Conservation (phyloP, 2,888 invertebrate genomes). For the Agonopterix heracliana region DNA sequence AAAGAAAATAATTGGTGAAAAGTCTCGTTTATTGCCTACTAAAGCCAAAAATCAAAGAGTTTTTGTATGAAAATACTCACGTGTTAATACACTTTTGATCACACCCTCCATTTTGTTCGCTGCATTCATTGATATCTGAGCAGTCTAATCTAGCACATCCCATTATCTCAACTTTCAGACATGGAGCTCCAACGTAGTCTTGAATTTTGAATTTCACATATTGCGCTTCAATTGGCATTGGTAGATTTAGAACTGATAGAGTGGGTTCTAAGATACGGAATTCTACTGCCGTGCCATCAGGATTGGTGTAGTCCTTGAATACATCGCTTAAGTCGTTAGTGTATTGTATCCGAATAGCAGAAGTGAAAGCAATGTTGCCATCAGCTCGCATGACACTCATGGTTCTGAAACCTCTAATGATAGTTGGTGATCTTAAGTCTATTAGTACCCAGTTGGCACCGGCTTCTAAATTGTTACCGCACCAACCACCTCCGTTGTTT, state of each 20-base stretch:
- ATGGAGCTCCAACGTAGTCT: constrained; percentile 92
- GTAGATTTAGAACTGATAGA: constrained; percentile 92
- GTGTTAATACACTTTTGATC: constrained; percentile 94
- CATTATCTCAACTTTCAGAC: constrained; percentile 93
- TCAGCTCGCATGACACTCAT: constrained; percentile 90
- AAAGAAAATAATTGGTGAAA: constrained; percentile 12
- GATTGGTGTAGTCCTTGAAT: constrained; percentile 94
- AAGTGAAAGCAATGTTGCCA: constrained; percentile 90
- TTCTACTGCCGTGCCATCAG: constrained; percentile 94
- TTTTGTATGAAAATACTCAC: constrained; percentile 41
- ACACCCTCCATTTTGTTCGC: constrained; percentile 91
- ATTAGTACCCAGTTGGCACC: constrained; percentile 93
- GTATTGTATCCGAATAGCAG: constrained; percentile 91
- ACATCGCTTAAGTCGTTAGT: constrained; percentile 92
- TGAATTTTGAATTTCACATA: constrained; percentile 90
- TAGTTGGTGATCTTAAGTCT: constrained; percentile 91
- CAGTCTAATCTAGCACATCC: constrained; percentile 94
- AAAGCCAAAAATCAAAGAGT: too few relatives aligned
- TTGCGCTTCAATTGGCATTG: constrained; percentile 93
- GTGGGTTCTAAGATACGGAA: constrained; percentile 93
- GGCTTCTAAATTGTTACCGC: constrained; percentile 89
- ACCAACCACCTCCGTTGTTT: constrained; percentile 92
- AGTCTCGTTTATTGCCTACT: background rate
- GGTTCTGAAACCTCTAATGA: constrained; percentile 92
- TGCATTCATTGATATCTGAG: constrained; percentile 91